Evolutionary conservation across 2,797 vertebrate genomes (phyloP), one percentile per base, ranked within the genome.

Genomic region (Halcyon chelicuti): DNA sequence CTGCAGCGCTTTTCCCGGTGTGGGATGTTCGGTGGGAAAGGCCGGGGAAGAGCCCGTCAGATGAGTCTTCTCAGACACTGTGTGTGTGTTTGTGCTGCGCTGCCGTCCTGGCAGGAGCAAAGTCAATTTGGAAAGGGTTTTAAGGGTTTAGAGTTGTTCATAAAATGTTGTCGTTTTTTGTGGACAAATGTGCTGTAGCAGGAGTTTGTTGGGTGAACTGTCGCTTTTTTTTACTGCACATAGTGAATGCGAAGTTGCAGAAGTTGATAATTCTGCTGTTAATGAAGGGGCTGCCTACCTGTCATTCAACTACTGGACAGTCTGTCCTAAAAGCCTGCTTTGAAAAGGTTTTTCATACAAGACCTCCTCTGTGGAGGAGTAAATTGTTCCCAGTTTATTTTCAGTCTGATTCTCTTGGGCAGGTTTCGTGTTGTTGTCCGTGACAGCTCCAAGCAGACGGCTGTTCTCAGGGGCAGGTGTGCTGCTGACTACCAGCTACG

Each of bases 1-100:
- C 4, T 8, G 80, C 58, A 6, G 31, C 5, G 1, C 14, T 2
- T 21, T 33, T 20, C 7, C 10, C 21, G 2, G 1, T 2, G 15
- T 25, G 42, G 46, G 35, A 63, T 9, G 33, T 35, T 62, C 25
- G 1, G 3, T 12, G 29, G 12, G 19, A 51, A 7, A 28, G 14
- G 52, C 77, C 21, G 49, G 22, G 10, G 47, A 20, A 4, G 29
- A 93, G 42, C 58, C 40, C 8, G 67, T 39, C 16, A 1, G 61
- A 29, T 54, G 0, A 2, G 90, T 57, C 77, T 13, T 54, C 5
- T 68, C 21, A 1, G 42, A 2, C 10, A 4, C 51, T 1, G 63
- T 42, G 40, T 42, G 0, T 3, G 11, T 61, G 54, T 28, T 21
- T 2, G 0, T 42, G 75, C 44, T 28, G 63, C 3, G 29, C n/a